These are phyloP conservation scores for Corythornis cristatus DNA, from an alignment of 2,113 vertebrate genomes.

Conservation along the genomic window DNA sequence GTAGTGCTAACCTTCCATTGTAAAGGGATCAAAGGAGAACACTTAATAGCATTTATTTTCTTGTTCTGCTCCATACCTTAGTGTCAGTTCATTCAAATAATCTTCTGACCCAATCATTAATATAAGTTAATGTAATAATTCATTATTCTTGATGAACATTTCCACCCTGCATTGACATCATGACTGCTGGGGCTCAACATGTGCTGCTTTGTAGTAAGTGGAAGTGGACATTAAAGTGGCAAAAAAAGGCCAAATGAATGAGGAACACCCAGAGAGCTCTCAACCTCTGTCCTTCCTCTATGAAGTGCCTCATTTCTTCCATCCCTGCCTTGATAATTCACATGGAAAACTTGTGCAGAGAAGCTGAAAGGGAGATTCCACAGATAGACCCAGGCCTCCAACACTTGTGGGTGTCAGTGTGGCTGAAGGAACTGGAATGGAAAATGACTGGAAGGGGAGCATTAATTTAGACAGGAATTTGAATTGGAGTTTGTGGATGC, in stretches of 20 bases:
- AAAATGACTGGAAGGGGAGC: neutral
- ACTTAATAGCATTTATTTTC: neutral
- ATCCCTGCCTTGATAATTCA: neutral
- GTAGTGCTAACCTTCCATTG: neutral
- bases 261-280: neutral
- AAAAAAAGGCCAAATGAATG: neutral
- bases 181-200: neutral
- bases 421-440: neutral
- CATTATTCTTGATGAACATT: neutral
- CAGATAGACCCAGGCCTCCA: neutral
- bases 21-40: slow-evolving; percentile 1
- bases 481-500: neutral
- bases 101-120: neutral
- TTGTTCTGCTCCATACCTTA: neutral
- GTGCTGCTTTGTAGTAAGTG: neutral
- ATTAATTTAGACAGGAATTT: neutral
- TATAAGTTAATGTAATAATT: neutral
- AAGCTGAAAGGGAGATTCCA: neutral
- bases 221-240: neutral
- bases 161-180: neutral
- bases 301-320: neutral
- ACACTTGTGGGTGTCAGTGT: neutral
- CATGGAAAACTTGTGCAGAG: neutral
- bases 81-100: neutral
- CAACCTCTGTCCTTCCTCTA: neutral